Evolutionary conservation across 2,888 invertebrate species (phyloP).

Genomic region (Griposia aprilina): DNA sequence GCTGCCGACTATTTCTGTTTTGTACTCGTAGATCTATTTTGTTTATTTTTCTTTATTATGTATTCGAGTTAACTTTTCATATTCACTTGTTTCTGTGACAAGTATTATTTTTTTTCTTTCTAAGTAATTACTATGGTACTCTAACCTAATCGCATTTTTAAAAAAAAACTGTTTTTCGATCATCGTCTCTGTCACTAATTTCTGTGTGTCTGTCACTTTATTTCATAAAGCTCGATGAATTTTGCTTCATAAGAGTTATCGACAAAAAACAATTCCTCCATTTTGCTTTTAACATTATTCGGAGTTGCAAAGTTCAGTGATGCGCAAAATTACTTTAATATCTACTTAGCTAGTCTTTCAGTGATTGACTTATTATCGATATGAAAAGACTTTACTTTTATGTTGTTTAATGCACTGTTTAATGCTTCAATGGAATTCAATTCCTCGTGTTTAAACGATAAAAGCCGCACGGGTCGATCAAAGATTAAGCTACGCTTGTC

Average conservation of each 20-base stretch:
- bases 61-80: neutral
- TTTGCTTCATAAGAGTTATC: neutral
- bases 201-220: neutral
- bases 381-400: neutral
- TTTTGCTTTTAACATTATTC: constrained; percentile 15
- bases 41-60: too few relatives aligned
- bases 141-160: neutral
- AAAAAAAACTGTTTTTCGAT: neutral
- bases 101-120: neutral
- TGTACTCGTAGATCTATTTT: neutral
- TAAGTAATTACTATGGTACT: too few relatives aligned
- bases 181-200: neutral
- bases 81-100: neutral
- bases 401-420: neutral
- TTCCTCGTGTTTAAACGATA: neutral
- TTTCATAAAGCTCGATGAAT: neutral
- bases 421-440: neutral
- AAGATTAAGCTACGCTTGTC: too few relatives aligned
- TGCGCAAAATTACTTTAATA: constrained; percentile 3
- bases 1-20: neutral
- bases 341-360: constrained; percentile 8
- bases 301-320: constrained; percentile 24
- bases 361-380: neutral
- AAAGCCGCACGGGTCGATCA: too few relatives aligned
- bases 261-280: constrained; percentile 1